Evolutionary conservation across 2,113 vertebrate species (phyloP), one percentile per base, ranked within the genome.

Genomic region (Nibea albiflora): DNA sequence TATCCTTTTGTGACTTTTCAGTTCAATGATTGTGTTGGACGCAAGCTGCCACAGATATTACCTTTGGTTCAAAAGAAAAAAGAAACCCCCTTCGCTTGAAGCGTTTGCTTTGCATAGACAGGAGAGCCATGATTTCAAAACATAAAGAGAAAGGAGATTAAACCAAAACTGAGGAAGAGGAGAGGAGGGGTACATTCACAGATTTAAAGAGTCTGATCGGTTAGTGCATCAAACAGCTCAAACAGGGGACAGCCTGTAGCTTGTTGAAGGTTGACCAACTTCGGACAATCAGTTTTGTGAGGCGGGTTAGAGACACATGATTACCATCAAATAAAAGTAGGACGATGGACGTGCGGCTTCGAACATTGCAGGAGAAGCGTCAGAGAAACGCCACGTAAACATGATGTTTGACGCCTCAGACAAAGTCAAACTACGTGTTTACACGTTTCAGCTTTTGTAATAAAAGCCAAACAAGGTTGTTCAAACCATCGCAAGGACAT

Each of bases 1-100:
- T 50, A 39, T 73, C 68, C 69, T 74, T 58, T 47, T 71, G 68
- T 74, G n/a, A 82, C 77, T 73, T 77, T 78, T 90, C 78, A 90
- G 68, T 78, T 85, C 83, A 63, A 70, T 91, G 93, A 95, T 95
- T 95, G 92, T 92, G 80, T 91, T 63, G 66, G 85, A 92, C 89
- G 89, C 91, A 92, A 94, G 92, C 92, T 95, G 93, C 93, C 91
- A 88, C 83, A 85, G 75, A 78, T 79, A 64, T 81, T 67, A 91
- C 81, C 90, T 95, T 95, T 95, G 94, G 94, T 94, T 94, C 14
- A 78, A 73, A 80, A 84, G 87, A 39, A 39, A 39, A 8, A 39
- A 39, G 35, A 39, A 39, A 39, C 7, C 35, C 75, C 64, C 65
- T 78, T 67, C 77, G 61, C 81, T 69, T 57, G 72, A 92, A 91